These are phyloP conservation scores for Cercopithecus mona DNA, from an alignment of 2,113 vertebrate genomes.

Conservation along the genomic window DNA sequence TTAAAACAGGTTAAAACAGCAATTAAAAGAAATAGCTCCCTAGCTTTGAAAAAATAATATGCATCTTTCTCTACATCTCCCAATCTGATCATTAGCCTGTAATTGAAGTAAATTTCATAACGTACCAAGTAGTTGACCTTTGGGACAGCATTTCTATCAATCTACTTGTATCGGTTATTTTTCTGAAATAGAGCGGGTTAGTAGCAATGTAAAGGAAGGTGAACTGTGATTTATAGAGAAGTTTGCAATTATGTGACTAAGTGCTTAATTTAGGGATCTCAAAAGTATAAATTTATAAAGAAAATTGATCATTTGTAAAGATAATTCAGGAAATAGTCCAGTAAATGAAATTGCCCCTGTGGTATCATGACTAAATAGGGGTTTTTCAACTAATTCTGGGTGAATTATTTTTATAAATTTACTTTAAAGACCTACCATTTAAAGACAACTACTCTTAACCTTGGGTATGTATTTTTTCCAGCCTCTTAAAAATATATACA, in stretches of 20 bases:
- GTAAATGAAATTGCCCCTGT: background rate
- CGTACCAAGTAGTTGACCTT: slow-evolving; percentile 41
- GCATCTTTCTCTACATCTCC: background rate
- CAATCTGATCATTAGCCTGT: background rate
- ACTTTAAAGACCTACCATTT: background rate
- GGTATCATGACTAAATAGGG: background rate
- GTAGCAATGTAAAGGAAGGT: background rate
- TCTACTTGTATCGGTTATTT: slow-evolving; percentile 14
- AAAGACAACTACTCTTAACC: background rate
- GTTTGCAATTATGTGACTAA: background rate
- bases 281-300: background rate
- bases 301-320: background rate
- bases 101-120: slow-evolving; percentile 60
- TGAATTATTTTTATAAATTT: slow-evolving; percentile 30
- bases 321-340: background rate
- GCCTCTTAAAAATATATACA: background rate
- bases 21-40: slow-evolving; percentile 52
- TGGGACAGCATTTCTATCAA: background rate
- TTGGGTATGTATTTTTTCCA: slow-evolving; percentile 18
- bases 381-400: background rate
- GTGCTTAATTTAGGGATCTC: slow-evolving; percentile 30
- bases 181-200: background rate
- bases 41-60: background rate
- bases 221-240: slow-evolving; percentile 4
- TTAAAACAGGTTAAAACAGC: slow-evolving; percentile 64